Evolutionary conservation across 2,888 invertebrate species (phyloP), one percentile per base, ranked within the genome.

Genomic region (Macrostomum cliftonense): DNA sequence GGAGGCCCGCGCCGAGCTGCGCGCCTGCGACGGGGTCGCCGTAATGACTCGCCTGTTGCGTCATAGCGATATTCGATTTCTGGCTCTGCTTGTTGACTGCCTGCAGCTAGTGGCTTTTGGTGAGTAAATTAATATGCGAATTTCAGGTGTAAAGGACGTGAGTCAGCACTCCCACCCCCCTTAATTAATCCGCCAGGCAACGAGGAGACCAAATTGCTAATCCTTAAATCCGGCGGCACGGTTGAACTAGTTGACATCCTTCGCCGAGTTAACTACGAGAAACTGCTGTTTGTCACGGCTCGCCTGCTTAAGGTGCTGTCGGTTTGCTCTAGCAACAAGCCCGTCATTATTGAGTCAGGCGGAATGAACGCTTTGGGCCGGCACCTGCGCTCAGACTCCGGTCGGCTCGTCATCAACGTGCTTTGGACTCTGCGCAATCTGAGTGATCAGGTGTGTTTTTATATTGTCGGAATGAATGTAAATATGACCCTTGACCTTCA

Each of bases 221-320:
- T 52, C 46, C 40, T 52, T 12, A 50, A 46, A 36, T 42, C 44
- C 17, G 44, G 49, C 28, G 52, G 52, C 13, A 52, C 49, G 13
- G 49, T 50, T 19, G 36, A 45, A 37, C 36, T 52, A 28, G 40
- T 52, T 14, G 28, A 38, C 21, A 21, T 52, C 13, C 21, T 52
- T 42, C 40, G 49, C 39, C 45, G 39, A 11, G 46, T 28, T 14
- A 45, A 49, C 21, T 52, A 52, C 39, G 52, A 52, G 42, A 52
- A 52, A 42, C 20, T 52, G 12, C 17, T 52, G 40, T 45, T 52
- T 36, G 49, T 45, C 20, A 38, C 50, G n/a, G 50, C 49, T 36
- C 36, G 49, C 13, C 39, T 52, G 39, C 38, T 52, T 11, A 52
- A 51, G 38, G 52, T 52, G 13, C 16, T 52, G 19, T 45, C 45